Evolutionary conservation across 2,888 invertebrate species (phyloP), one percentile per base, ranked within the genome.

Genomic region (Anarsia innoxiella): DNA sequence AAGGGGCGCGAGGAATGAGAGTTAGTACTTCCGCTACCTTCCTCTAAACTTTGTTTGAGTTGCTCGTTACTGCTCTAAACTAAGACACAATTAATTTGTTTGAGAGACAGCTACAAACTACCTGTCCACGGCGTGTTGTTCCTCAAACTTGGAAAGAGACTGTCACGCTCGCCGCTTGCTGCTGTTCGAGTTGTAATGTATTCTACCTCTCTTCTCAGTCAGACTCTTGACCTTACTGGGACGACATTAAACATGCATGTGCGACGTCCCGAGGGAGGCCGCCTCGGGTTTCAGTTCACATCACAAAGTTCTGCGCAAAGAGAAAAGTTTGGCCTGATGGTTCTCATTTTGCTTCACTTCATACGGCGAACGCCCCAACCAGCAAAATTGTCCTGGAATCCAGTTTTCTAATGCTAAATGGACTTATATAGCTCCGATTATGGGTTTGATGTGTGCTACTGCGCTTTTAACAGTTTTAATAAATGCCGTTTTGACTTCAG

Each of bases 161-260:
- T 73, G 71, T 74, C 69, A 65, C 56, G 66, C 57, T 59, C 49
- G 51, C 51, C 25, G 25, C n/a, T n/a, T 25, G 60, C 63, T 59
- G 56, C 57, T 63, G 59, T 62, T 66, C 69, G 69, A 72, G 52
- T 66, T 68, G 67, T 80, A 77, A 80, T 79, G 70, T 79, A 80
- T 79, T 80, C 78, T 70, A 54, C 62, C 70, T 68, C 65, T 59
- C 61, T 66, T 64, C 65, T 61, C 66, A 70, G 70, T 66, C 66
- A 66, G 65, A 67, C 71, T 75, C 74, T 78, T 82, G 82, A 83
- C 83, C 82, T 82, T 74, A 71, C 70, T 69, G 78, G 75, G 75
- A 73, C 68, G 68, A 68, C 70, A 82, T 82, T 79, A 83, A 80
- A 80, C 73, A 78, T 83, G 80, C 75, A 82, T 75, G 76, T 64